These are phyloP conservation scores for Heterohyrax brucei DNA, from an alignment of 2,797 vertebrate species.

Conservation along the genomic window DNA sequence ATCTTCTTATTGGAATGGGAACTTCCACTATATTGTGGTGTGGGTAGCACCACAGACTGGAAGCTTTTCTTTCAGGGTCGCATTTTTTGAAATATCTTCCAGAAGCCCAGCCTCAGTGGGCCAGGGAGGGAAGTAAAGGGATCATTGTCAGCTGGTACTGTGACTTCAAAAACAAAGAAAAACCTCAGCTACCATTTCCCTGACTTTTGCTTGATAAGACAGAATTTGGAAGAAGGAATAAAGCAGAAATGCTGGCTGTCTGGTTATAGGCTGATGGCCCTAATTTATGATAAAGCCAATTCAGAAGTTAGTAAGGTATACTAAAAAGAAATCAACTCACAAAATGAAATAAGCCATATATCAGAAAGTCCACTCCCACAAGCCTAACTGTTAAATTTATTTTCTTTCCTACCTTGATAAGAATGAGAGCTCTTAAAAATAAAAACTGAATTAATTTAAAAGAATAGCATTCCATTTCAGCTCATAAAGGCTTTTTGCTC, in stretches of 20 bases:
- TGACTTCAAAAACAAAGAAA: background rate
- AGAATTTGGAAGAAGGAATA: background rate
- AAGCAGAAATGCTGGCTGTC: background rate
- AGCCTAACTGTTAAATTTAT: background rate
- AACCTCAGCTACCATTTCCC: background rate
- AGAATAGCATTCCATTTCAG: background rate
- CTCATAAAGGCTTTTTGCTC: background rate
- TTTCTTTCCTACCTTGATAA: background rate
- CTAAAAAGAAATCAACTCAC: background rate
- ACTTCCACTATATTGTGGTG: background rate
- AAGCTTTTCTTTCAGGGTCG: background rate
- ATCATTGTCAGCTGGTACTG: background rate
- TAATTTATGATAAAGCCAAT: constrained; percentile 13
- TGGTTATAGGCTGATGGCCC: background rate
- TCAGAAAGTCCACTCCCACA: background rate
- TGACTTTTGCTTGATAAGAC: background rate
- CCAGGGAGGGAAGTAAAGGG: background rate
- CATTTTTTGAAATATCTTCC: background rate
- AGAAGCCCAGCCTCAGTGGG: background rate
- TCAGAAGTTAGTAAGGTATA: background rate
- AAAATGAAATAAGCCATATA: background rate
- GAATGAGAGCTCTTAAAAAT: constrained; percentile 3
- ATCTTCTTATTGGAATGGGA: background rate
- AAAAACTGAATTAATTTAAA: constrained; percentile 61
- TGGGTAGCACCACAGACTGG: background rate